phyloP scores from a whole-genome alignment of 2,113 vertebrate genomes.

The Melospiza georgiana region DNA sequence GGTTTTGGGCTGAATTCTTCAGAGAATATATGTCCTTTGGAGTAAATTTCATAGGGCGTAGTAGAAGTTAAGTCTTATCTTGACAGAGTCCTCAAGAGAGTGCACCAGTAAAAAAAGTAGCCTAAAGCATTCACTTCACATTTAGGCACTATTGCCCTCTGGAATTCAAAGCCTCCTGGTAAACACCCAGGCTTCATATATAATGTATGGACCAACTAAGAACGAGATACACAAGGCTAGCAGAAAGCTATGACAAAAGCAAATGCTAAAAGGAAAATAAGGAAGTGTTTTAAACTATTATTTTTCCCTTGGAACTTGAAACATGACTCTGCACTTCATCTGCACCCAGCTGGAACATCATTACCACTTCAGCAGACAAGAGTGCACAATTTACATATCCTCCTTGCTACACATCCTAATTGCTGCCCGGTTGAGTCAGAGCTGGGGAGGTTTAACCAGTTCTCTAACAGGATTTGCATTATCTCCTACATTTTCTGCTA shows the following conservation, averaged over 20 bases:
- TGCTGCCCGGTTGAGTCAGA: constrained; percentile 10
- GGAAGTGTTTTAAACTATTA: not conserved
- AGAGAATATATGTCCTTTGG: not conserved
- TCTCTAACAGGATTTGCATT: not conserved
- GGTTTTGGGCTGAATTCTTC: not conserved
- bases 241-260: not conserved
- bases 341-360: not conserved
- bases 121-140: not conserved
- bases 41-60: not conserved
- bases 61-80: not conserved
- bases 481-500: not conserved
- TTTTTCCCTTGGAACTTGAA: not conserved
- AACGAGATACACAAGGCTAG: not conserved
- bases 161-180: not conserved
- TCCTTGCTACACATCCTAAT: not conserved
- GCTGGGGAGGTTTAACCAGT: not conserved
- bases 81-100: not conserved
- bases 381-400: not conserved
- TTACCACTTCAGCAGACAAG: not conserved
- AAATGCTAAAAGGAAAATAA: not conserved
- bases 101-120: not conserved
- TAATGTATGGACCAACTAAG: not conserved
- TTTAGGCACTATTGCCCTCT: not conserved
- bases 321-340: not conserved
- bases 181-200: not conserved